Evolutionary conservation across 2,797 vertebrate genomes (phyloP).

Genomic region (Sebastes trivittatus): DNA sequence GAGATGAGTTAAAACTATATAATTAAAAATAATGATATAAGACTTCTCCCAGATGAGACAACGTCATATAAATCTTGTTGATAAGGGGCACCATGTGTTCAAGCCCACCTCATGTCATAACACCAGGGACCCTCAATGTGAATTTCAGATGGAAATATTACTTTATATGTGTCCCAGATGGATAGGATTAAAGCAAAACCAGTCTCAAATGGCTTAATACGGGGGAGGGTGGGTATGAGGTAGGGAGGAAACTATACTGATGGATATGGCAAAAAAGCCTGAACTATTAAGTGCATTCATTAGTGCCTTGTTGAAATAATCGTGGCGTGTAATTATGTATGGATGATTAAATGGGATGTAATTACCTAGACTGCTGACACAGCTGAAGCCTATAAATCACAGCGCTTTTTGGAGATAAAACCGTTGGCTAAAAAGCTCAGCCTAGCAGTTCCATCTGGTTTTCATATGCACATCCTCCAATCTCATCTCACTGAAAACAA

Average conservation of each 20-base stretch:
- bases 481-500: slow-evolving; percentile 22
- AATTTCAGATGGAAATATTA: slow-evolving; percentile 37
- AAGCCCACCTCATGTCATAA: slow-evolving; percentile 33
- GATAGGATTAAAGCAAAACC: slow-evolving; percentile 29
- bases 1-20: neutral
- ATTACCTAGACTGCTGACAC: slow-evolving; percentile 68
- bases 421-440: slow-evolving; percentile 42
- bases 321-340: slow-evolving; percentile 52
- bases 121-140: slow-evolving; percentile 18
- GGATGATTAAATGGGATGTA: slow-evolving; percentile 57
- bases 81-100: slow-evolving; percentile 52
- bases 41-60: slow-evolving; percentile 35
- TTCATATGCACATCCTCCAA: slow-evolving; percentile 21
- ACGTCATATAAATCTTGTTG: slow-evolving; percentile 30
- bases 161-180: slow-evolving; percentile 49
- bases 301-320: slow-evolving; percentile 60
- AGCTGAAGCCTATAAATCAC: slow-evolving; percentile 68
- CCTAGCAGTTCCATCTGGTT: slow-evolving; percentile 56
- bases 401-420: slow-evolving; percentile 45
- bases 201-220: slow-evolving; percentile 15
- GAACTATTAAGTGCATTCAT: slow-evolving; percentile 52
- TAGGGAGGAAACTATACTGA: slow-evolving; percentile 18
- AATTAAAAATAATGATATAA: neutral
- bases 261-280: slow-evolving; percentile 40
- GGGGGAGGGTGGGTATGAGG: neutral